Conservation (phyloP, 2,113 vertebrate genomes). For the Isurus oxyrinchus region DNA sequence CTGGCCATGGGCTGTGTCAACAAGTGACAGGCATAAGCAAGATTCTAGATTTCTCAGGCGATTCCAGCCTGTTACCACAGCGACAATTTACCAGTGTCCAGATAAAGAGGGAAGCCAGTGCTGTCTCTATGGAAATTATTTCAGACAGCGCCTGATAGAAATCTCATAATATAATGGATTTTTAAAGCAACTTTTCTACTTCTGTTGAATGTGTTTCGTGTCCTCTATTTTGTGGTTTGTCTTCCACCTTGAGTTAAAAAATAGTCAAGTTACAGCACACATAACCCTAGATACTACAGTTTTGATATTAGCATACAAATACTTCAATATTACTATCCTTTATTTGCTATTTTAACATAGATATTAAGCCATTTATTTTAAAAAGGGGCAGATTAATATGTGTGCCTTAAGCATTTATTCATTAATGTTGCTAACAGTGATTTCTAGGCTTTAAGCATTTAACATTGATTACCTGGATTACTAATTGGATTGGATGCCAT, state of each 20-base stretch:
- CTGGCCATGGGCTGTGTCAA: not conserved
- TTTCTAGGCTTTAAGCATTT: not conserved
- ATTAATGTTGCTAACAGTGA: not conserved
- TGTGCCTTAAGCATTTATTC: not conserved
- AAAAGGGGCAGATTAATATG: not conserved
- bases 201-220: not conserved
- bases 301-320: not conserved
- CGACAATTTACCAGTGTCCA: not conserved
- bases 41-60: not conserved
- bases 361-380: not conserved
- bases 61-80: not conserved
- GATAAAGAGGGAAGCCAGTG: not conserved
- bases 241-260: not conserved
- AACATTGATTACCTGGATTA: not conserved
- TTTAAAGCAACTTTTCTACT: not conserved
- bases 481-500: not conserved
- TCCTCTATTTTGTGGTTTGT: not conserved
- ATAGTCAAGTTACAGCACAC: not conserved
- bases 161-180: not conserved
- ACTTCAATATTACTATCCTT: not conserved
- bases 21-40: not conserved
- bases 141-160: not conserved
- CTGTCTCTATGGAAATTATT: slow-evolving; percentile 20
- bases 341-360: not conserved
- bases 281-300: not conserved